Conservation (phyloP, 2,888 invertebrate genomes). For the Chloroclysta siterata region DNA sequence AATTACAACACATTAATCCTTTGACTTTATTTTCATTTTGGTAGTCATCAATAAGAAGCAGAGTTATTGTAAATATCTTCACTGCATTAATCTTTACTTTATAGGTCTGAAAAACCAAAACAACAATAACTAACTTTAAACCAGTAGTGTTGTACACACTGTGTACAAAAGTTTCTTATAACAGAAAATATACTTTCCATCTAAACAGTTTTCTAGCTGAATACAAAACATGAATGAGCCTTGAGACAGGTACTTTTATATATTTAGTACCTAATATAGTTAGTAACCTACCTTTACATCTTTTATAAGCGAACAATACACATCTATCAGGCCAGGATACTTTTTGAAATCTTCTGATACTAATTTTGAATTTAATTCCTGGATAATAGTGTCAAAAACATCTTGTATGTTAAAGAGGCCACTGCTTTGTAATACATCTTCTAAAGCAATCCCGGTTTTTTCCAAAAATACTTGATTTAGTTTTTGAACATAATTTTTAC, state of each 20-base stretch:
- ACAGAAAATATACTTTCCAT: too few relatives aligned
- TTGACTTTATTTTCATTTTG: constrained; percentile 60
- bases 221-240: too few relatives aligned
- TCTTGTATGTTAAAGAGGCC: constrained; percentile 56
- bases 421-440: constrained; percentile 51
- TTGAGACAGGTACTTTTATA: too few relatives aligned
- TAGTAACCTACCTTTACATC: constrained; percentile 56
- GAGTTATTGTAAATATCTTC: constrained; percentile 61
- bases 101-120: constrained; percentile 57
- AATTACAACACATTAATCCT: constrained; percentile 63
- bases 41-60: constrained; percentile 71
- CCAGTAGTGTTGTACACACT: too few relatives aligned
- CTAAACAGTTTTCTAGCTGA: too few relatives aligned
- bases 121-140: too few relatives aligned
- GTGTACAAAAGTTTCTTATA: too few relatives aligned
- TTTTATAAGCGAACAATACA: constrained; percentile 59
- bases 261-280: not conserved
- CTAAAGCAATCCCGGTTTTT: constrained; percentile 52
- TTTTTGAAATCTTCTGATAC: constrained; percentile 63
- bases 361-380: constrained; percentile 62
- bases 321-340: constrained; percentile 68
- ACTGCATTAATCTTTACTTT: constrained; percentile 56
- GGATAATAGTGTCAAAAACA: constrained; percentile 66
- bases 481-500: constrained; percentile 51
- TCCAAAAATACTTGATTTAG: constrained; percentile 57